These are phyloP conservation scores for Austrofundulus limnaeus DNA, from an alignment of 2,113 vertebrate species.

Conservation along the genomic window DNA sequence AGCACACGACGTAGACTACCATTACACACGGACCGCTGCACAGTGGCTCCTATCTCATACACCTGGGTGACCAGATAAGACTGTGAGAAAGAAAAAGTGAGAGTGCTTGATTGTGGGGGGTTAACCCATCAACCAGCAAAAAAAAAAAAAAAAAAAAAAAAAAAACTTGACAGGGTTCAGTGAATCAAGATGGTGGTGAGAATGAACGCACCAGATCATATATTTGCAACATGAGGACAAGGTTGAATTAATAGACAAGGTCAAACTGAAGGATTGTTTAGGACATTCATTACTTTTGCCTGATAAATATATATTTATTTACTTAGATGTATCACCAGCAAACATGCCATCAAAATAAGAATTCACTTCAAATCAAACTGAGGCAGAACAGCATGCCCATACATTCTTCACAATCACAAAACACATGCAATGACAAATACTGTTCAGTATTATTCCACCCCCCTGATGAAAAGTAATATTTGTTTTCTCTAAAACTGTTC, in stretches of 20 bases:
- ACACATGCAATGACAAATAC: not conserved
- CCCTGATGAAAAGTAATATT: not conserved
- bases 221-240: conserved; percentile 1
- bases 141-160: conserved; percentile 41
- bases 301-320: not conserved
- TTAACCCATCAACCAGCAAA: conserved; percentile 56
- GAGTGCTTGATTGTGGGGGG: conserved; percentile 1
- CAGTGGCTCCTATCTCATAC: conserved; percentile 57
- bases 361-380: not conserved
- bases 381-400: not conserved
- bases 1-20: conserved; percentile 62
- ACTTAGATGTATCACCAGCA: not conserved
- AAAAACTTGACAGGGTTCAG: conserved; percentile 34
- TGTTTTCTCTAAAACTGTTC: too few relatives aligned
- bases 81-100: conserved; percentile 33
- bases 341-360: not conserved
- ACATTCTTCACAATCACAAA: not conserved
- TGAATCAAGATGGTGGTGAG: conserved; percentile 35
- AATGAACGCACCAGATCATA: conserved; percentile 19
- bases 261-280: not conserved
- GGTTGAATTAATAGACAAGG: conserved; percentile 4
- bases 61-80: conserved; percentile 74
- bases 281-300: not conserved
- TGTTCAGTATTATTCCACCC: not conserved
- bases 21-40: conserved; percentile 65